These are phyloP conservation scores for Triops longicaudatus DNA, from an alignment of 1,140 invertebrate genomes.

Conservation along the genomic window DNA sequence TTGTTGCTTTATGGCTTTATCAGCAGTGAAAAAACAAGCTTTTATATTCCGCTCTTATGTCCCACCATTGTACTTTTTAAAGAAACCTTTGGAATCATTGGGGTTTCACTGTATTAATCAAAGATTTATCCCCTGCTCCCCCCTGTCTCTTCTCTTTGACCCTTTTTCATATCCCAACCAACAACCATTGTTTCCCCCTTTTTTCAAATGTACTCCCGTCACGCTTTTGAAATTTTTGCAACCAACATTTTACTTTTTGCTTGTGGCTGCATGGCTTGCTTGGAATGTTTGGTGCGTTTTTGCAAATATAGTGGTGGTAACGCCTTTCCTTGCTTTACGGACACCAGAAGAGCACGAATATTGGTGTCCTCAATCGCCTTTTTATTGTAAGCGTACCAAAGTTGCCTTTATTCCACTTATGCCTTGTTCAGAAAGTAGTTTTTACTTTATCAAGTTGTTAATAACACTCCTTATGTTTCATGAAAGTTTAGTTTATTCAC, in stretches of 20 bases:
- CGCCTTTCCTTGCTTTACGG: constrained; percentile 58
- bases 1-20: constrained; percentile 8
- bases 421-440: constrained; percentile 7
- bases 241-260: neutral
- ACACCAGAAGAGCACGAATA: constrained; percentile 77
- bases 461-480: constrained; percentile 23
- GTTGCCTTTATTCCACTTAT: neutral
- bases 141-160: constrained; percentile 12
- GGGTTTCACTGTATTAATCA: constrained; percentile 21
- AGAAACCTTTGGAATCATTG: neutral
- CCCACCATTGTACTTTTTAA: neutral
- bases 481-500: constrained; percentile 18
- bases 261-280: constrained; percentile 20
- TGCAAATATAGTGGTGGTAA: constrained; percentile 25
- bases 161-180: constrained; percentile 11
- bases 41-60: neutral
- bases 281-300: neutral
- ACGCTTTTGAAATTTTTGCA: constrained; percentile 22
- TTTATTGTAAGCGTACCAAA: constrained; percentile 29
- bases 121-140: constrained; percentile 22
- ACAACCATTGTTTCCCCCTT: constrained; percentile 21
- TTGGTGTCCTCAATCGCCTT: constrained; percentile 54
- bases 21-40: neutral
- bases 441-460: constrained; percentile 25
- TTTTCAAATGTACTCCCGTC: constrained; percentile 24